Evolutionary conservation across 2,888 invertebrate genomes (phyloP).

Genomic region (Eupithecia vulgata): DNA sequence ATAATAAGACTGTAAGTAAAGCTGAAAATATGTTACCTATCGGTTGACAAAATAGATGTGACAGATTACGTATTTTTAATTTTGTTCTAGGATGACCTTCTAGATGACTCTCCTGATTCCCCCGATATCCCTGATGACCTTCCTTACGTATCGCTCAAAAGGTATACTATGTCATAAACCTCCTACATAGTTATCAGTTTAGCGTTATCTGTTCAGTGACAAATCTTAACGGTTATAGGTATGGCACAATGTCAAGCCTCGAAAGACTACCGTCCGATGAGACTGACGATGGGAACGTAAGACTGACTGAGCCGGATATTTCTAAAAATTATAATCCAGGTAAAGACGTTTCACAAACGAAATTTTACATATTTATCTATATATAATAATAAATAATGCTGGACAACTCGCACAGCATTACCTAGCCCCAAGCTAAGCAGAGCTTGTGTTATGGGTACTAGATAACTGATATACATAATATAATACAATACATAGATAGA

Average conservation of each 20-base stretch:
- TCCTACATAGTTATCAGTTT: background rate
- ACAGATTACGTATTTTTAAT: background rate
- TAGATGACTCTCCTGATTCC: conserved; percentile 88
- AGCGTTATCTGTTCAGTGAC: conserved; percentile 27
- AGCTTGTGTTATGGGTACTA: too few relatives aligned
- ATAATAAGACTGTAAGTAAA: conserved; percentile 76
- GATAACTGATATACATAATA: too few relatives aligned
- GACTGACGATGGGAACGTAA: conserved; percentile 83
- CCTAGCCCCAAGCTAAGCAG: too few relatives aligned
- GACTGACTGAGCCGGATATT: conserved; percentile 73
- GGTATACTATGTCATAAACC: conserved; percentile 56
- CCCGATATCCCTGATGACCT: conserved; percentile 88
- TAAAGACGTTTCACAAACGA: conserved; percentile 42
- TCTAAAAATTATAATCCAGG: conserved; percentile 67
- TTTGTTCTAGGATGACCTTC: conserved; percentile 73
- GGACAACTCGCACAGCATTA: too few relatives aligned
- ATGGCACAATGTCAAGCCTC: conserved; percentile 89
- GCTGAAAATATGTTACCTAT: background rate
- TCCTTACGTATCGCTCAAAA: conserved; percentile 88
- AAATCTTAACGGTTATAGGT: conserved; percentile 66
- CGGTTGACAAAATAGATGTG: background rate
- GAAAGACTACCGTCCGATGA: conserved; percentile 87
- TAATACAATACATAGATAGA: too few relatives aligned
- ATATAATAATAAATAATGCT: too few relatives aligned
- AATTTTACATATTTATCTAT: too few relatives aligned